These are phyloP conservation scores for Ornithoptera priamus DNA, from an alignment of 2,888 invertebrate species.

Conservation along the genomic window DNA sequence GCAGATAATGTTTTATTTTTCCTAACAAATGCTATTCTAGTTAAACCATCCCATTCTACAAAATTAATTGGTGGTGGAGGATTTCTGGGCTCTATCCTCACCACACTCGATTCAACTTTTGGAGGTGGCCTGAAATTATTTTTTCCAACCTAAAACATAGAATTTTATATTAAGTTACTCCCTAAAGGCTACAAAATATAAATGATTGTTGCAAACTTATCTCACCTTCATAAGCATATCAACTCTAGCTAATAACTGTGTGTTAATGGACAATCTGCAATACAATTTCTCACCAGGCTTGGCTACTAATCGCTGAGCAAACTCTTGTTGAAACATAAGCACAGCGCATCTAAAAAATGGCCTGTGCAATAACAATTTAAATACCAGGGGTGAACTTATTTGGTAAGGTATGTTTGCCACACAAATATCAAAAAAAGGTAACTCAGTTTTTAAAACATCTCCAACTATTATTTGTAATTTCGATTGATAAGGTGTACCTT, in stretches of 20 bases:
- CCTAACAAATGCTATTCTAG: slow-evolving; percentile 95
- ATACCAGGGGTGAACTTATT: slow-evolving; percentile 97
- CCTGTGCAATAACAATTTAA: slow-evolving; percentile 94
- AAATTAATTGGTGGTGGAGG: slow-evolving; percentile 98
- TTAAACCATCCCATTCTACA: slow-evolving; percentile 98
- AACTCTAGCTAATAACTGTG: slow-evolving; percentile 95
- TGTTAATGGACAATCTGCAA: slow-evolving; percentile 97
- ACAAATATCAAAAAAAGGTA: slow-evolving; percentile 98
- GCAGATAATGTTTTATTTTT: slow-evolving; percentile 98
- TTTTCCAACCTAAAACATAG: slow-evolving; percentile 88
- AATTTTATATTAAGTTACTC: background rate
- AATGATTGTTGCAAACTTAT: background rate
- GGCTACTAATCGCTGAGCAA: slow-evolving; percentile 97
- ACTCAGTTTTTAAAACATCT: slow-evolving; percentile 95
- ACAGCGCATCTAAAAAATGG: slow-evolving; percentile 95
- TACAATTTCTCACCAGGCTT: slow-evolving; percentile 98
- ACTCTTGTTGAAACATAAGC: slow-evolving; percentile 99
- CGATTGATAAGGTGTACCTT: slow-evolving; percentile 91
- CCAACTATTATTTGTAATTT: slow-evolving; percentile 96
- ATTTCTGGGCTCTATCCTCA: slow-evolving; percentile 97
- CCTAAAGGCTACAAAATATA: background rate
- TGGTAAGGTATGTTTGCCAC: slow-evolving; percentile 99
- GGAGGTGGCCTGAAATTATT: slow-evolving; percentile 99
- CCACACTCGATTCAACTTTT: slow-evolving; percentile 99
- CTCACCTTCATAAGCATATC: slow-evolving; percentile 96